Evolutionary conservation across 2,113 vertebrate species (phyloP).

Genomic region (Otocyon megalotis): DNA sequence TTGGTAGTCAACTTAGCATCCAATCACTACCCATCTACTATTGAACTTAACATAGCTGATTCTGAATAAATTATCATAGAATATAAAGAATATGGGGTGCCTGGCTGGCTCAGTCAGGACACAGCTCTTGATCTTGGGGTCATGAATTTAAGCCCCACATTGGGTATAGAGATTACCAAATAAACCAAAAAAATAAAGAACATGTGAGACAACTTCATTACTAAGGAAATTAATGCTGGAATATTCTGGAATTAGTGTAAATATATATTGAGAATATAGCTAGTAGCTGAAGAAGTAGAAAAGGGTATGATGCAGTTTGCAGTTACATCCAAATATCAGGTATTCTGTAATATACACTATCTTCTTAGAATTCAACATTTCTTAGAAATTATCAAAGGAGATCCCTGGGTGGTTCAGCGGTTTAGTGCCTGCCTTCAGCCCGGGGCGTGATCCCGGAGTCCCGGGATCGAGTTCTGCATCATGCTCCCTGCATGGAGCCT

Average conservation of each 20-base stretch:
- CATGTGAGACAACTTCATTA: neutral
- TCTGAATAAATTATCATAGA: neutral
- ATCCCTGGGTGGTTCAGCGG: no score
- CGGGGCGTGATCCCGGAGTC: no score
- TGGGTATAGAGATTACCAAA: no score
- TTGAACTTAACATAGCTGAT: neutral
- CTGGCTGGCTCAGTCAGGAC: no score
- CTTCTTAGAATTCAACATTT: neutral
- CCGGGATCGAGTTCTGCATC: no score
- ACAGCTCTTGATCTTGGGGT: no score
- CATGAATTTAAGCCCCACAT: no score
- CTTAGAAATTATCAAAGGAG: neutral
- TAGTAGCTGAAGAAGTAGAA: neutral
- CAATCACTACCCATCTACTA: neutral
- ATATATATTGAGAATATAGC: neutral
- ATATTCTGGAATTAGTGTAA: neutral
- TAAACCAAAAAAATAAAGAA: neutral
- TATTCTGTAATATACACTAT: neutral
- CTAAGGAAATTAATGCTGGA: neutral
- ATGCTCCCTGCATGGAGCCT: no score
- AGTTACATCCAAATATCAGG: neutral
- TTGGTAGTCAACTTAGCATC: neutral
- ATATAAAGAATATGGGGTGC: neutral
- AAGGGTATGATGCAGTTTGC: neutral
- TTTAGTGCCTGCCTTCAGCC: no score